phyloP scores from a whole-genome alignment of 2,113 vertebrate species.

The Neogale vison region DNA sequence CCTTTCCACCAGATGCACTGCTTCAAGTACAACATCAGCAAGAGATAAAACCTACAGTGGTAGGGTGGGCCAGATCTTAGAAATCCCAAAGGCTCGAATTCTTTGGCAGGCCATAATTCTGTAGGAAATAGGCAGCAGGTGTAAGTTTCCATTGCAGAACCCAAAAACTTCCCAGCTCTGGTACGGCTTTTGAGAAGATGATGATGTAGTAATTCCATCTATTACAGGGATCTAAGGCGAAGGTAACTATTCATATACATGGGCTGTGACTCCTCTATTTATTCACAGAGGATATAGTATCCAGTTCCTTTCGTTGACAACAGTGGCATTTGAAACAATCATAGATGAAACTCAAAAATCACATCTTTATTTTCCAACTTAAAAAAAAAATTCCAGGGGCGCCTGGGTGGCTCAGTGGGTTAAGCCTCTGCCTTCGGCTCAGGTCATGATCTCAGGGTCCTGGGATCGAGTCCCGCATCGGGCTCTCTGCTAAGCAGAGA shows the following conservation, averaged over 20 bases:
- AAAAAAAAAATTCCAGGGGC: background rate
- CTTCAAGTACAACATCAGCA: background rate
- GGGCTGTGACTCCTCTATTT: background rate
- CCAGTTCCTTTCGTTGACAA: background rate
- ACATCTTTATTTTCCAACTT: slow-evolving; percentile 28
- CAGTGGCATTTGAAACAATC: background rate
- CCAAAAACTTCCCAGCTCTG: background rate
- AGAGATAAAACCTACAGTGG: background rate
- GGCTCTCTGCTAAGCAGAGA: no score
- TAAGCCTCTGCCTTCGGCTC: no score
- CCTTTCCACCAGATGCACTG: background rate
- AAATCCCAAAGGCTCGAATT: background rate
- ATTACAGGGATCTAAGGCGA: background rate
- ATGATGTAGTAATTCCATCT: background rate
- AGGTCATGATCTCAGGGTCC: no score
- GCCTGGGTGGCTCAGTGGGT: no score
- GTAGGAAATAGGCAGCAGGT: background rate
- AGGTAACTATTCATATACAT: background rate
- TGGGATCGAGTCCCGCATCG: no score
- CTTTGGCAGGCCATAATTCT: background rate
- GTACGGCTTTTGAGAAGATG: background rate
- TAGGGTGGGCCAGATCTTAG: background rate
- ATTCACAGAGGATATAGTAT: background rate
- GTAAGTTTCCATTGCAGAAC: slow-evolving; percentile 2
- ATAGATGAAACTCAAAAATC: slow-evolving; percentile 25